Conservation (phyloP, 2,888 invertebrate species). For the Pyrrhia umbra region DNA sequence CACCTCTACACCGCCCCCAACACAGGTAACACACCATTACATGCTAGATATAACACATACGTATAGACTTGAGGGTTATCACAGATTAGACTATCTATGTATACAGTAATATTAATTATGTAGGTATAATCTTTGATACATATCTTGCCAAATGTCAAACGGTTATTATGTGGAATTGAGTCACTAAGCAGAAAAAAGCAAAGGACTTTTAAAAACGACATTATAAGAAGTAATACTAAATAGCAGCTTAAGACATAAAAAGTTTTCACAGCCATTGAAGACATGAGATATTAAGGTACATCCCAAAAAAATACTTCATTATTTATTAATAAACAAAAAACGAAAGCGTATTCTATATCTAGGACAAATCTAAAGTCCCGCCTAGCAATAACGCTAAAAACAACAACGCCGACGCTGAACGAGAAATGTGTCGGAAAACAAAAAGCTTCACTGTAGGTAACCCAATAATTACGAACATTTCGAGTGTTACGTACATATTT, state of each 20-base stretch:
- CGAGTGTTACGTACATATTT: constrained; percentile 39
- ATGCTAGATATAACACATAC: too few species aligned
- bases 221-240: too few species aligned
- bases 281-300: neutral
- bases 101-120: neutral
- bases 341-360: neutral
- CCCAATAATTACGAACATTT: constrained; percentile 34
- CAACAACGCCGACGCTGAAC: neutral
- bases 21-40: constrained; percentile 82
- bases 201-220: too few species aligned
- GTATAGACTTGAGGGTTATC: neutral
- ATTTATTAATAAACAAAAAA: constrained; percentile 1
- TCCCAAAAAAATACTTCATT: neutral
- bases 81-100: neutral
- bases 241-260: neutral
- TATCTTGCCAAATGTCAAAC: neutral
- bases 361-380: neutral
- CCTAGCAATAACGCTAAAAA: neutral
- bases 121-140: neutral
- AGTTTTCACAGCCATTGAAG: neutral
- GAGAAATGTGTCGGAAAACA: constrained; percentile 1
- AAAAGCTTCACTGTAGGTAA: constrained; percentile 10
- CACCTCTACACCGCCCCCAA: constrained; percentile 92
- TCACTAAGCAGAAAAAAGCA: constrained; percentile 34
- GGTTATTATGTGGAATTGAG: constrained; percentile 3